phyloP scores from a whole-genome alignment of 1,140 invertebrate species.

The Cheumatopsyche charites region DNA sequence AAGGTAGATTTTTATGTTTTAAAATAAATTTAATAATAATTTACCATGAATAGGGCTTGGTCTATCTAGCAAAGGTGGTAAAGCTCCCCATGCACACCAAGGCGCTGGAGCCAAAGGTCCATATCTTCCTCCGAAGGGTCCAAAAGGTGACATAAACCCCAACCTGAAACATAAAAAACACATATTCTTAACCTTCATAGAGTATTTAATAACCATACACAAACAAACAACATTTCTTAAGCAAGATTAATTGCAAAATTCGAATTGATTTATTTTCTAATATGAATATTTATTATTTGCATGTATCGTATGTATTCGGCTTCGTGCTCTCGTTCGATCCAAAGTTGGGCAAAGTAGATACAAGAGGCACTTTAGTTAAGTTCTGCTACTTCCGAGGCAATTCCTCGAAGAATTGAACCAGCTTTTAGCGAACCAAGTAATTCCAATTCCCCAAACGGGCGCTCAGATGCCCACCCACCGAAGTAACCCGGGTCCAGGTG shows the following conservation, averaged over 20 bases:
- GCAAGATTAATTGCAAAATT: background rate
- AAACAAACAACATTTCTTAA: slow-evolving; percentile 4
- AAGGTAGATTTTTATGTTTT: too few species aligned
- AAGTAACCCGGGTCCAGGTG: background rate
- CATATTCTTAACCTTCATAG: background rate
- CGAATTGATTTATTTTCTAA: background rate
- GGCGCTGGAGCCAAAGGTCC: slow-evolving; percentile 68
- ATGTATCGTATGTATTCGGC: background rate
- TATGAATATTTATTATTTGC: too few species aligned
- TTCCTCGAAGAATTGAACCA: slow-evolving; percentile 40
- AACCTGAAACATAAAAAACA: slow-evolving; percentile 65
- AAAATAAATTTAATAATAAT: slow-evolving; percentile 25
- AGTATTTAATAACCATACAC: background rate
- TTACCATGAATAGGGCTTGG: slow-evolving; percentile 63
- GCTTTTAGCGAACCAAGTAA: slow-evolving; percentile 35
- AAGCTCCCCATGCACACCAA: slow-evolving; percentile 64
- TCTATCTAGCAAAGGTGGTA: slow-evolving; percentile 59
- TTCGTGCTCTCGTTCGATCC: too few species aligned
- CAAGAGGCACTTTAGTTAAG: slow-evolving; percentile 40
- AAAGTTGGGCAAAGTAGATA: slow-evolving; percentile 32
- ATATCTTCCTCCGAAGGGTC: slow-evolving; percentile 71
- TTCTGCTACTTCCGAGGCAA: slow-evolving; percentile 39
- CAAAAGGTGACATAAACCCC: slow-evolving; percentile 80
- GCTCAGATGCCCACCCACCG: background rate
- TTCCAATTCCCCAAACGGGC: slow-evolving; percentile 22